phyloP scores from a whole-genome alignment of 2,888 invertebrate species.

The Mimachlamys varia region DNA sequence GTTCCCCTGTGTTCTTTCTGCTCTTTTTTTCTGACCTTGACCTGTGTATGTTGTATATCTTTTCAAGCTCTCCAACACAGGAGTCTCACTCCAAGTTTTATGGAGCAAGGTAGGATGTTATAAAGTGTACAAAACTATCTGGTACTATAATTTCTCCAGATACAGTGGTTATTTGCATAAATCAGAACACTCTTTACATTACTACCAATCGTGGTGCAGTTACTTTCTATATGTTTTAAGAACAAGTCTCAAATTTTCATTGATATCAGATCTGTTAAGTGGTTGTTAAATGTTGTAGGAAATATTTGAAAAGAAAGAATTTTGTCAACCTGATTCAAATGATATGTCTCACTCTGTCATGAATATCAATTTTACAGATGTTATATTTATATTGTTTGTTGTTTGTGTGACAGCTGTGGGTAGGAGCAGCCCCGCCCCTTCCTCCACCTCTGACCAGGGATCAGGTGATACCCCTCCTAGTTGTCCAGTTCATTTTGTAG shows the following conservation, averaged over 20 bases:
- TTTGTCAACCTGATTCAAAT: too few species aligned
- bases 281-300: too few species aligned
- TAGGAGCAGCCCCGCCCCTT: constrained; percentile 57
- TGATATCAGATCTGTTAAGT: too few species aligned
- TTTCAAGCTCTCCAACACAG: constrained; percentile 55
- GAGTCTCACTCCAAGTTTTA: constrained; percentile 57
- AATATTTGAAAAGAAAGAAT: too few species aligned
- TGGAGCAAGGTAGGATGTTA: constrained; percentile 55
- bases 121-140: neutral
- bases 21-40: neutral
- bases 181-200: neutral
- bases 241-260: neutral
- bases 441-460: constrained; percentile 56
- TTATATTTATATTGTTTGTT: constrained; percentile 38
- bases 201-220: neutral
- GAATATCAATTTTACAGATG: too few species aligned
- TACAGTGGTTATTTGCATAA: neutral
- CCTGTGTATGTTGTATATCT: constrained; percentile 29
- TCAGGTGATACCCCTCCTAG: constrained; percentile 50
- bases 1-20: neutral
- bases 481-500: neutral
- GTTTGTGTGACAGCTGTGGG: constrained; percentile 54
- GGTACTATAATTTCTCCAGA: neutral
- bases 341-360: too few species aligned
- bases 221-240: neutral